phyloP scores from a whole-genome alignment of 2,797 vertebrate genomes.

The Phataginus tricuspis region DNA sequence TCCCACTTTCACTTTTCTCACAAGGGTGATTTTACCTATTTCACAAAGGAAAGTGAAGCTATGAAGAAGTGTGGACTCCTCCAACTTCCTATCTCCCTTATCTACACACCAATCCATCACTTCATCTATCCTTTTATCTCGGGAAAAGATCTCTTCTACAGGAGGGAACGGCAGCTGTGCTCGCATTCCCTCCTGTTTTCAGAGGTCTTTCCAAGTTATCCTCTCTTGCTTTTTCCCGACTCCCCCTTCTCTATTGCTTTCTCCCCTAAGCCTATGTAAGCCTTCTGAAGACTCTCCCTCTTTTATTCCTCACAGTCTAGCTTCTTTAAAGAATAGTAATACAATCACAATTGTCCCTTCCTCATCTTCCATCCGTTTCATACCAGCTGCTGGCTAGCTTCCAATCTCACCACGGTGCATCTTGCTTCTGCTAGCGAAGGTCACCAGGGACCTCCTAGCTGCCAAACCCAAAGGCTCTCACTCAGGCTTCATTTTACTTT shows the following conservation, averaged over 20 bases:
- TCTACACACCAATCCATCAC: not conserved
- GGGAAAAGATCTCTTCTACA: not conserved
- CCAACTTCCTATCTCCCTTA: not conserved
- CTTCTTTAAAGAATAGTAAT: not conserved
- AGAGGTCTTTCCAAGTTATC: constrained; percentile 4
- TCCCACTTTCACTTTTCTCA: constrained; percentile 13
- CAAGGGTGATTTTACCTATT: not conserved
- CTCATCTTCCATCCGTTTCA: not conserved
- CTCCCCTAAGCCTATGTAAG: not conserved
- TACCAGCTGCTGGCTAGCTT: not conserved
- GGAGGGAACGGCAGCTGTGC: not conserved
- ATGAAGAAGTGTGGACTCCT: not conserved
- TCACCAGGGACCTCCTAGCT: not conserved
- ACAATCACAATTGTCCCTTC: not conserved
- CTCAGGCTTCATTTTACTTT: not conserved
- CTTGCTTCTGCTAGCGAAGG: not conserved
- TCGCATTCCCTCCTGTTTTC: not conserved
- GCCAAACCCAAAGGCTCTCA: not conserved
- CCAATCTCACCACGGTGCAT: not conserved
- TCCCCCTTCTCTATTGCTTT: not conserved
- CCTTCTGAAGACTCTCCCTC: not conserved
- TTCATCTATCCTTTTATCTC: not conserved
- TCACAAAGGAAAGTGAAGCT: not conserved
- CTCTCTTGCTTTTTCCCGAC: not conserved
- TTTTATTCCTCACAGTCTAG: not conserved